A percentile compares a stretch with the other conserved stretches of the same genome.
These are phyloP conservation scores for Phyllostomus hastatus DNA, from an alignment of 2,113 vertebrate genomes.

Conservation along the genomic window DNA sequence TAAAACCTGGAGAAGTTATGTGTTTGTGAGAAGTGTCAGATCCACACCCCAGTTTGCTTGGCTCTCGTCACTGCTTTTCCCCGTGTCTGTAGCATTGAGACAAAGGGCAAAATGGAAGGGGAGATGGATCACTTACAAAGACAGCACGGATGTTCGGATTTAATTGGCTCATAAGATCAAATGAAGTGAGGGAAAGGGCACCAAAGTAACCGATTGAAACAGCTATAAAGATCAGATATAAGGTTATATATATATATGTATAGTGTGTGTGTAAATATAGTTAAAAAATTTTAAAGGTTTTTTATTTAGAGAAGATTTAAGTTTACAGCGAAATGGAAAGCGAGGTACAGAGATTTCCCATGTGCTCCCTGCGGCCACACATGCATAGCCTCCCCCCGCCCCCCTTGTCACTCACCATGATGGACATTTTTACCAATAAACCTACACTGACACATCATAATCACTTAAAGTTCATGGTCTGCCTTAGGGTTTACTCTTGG, in stretches of 20 bases:
- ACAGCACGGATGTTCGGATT: background rate
- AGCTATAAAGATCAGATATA: background rate
- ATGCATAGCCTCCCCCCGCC: background rate
- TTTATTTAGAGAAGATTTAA: background rate
- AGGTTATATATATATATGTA: background rate
- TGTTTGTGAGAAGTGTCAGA: background rate
- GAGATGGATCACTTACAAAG: background rate
- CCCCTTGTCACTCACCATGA: background rate
- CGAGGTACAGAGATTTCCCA: background rate
- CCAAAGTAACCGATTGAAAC: background rate
- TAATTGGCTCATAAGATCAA: background rate
- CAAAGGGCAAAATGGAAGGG: background rate
- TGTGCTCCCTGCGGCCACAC: background rate
- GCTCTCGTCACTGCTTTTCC: background rate
- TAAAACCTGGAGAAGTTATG: background rate
- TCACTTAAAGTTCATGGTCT: background rate
- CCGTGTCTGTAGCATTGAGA: background rate
- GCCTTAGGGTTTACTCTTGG: background rate
- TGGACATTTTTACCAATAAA: background rate
- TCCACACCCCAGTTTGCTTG: background rate
- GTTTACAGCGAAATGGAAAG: background rate
- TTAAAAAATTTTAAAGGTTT: background rate
- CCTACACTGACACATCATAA: background rate
- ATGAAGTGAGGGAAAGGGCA: background rate
- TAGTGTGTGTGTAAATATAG: background rate